Percentiles rank a stretch among this genome's conserved stretches.
phyloP scores from a whole-genome alignment of 2,888 invertebrate genomes.

The Kryphioiulus occultus region DNA sequence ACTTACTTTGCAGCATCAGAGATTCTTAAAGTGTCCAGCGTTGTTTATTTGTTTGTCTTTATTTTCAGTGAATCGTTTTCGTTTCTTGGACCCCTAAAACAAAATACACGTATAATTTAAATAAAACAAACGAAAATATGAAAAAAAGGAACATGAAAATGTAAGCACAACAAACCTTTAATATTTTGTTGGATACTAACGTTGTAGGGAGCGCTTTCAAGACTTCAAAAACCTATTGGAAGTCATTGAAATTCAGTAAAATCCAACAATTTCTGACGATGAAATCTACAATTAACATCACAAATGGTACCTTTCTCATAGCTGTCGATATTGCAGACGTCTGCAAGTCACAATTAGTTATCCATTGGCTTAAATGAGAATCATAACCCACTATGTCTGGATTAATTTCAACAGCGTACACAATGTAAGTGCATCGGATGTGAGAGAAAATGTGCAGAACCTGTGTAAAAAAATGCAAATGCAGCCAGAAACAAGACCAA shows the following conservation, averaged over 20 bases:
- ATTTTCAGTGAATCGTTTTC: neutral
- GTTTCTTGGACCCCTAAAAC: neutral
- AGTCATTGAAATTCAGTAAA: neutral
- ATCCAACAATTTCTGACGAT: neutral
- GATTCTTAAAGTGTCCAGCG: too few relatives aligned
- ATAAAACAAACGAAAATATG: neutral
- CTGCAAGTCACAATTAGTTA: neutral
- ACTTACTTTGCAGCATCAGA: too few relatives aligned
- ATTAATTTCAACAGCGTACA: neutral
- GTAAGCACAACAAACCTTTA: neutral
- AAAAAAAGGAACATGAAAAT: neutral
- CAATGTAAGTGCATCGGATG: slow-evolving; percentile 39
- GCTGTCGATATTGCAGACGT: slow-evolving; percentile 37
- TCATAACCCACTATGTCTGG: neutral
- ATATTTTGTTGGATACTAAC: too few relatives aligned
- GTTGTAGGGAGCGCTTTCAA: neutral
- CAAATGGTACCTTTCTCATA: slow-evolving; percentile 46
- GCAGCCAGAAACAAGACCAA: neutral
- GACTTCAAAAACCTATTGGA: neutral
- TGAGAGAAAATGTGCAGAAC: slow-evolving; percentile 48
- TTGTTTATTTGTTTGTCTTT: neutral
- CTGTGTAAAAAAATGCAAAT: neutral
- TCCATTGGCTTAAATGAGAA: neutral
- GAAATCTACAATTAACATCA: neutral
- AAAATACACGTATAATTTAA: neutral